These are phyloP conservation scores for Odontamblyopus lacepedii DNA, from an alignment of 2,797 vertebrate species.

Conservation along the genomic window DNA sequence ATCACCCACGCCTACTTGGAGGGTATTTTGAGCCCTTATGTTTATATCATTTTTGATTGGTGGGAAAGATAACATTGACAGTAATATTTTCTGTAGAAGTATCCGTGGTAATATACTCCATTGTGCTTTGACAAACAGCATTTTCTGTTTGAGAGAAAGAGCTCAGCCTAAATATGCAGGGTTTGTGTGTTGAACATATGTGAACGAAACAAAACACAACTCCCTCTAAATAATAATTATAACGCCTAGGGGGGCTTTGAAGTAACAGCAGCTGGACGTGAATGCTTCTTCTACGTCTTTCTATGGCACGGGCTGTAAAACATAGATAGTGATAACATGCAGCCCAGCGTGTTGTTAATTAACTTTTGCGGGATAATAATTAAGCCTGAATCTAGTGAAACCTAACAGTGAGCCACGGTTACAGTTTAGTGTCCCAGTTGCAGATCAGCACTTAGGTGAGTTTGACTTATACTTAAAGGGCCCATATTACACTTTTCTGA, in stretches of 20 bases:
- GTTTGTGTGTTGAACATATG: no score
- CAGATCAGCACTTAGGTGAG: not conserved
- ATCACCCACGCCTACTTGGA: no score
- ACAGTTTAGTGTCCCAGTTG: not conserved
- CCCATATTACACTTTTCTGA: no score
- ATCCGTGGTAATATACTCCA: no score
- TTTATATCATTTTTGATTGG: no score
- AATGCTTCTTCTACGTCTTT: conserved; percentile 1
- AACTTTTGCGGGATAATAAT: conserved; percentile 8
- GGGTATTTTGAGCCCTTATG: no score
- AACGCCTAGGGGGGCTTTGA: not conserved
- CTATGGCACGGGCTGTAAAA: not conserved
- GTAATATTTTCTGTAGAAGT: no score
- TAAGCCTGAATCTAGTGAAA: conserved; percentile 3
- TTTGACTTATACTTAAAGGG: not conserved
- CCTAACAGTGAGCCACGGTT: not conserved
- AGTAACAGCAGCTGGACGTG: not conserved
- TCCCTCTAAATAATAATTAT: not conserved
- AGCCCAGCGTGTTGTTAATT: conserved; percentile 2
- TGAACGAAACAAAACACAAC: not conserved
- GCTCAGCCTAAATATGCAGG: no score
- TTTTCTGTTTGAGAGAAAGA: no score
- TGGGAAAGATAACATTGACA: no score
- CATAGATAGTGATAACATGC: not conserved
- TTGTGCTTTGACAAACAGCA: not conserved